Evolutionary conservation across 2,797 vertebrate species (phyloP).

Genomic region (Neomorphus geoffroyi): DNA sequence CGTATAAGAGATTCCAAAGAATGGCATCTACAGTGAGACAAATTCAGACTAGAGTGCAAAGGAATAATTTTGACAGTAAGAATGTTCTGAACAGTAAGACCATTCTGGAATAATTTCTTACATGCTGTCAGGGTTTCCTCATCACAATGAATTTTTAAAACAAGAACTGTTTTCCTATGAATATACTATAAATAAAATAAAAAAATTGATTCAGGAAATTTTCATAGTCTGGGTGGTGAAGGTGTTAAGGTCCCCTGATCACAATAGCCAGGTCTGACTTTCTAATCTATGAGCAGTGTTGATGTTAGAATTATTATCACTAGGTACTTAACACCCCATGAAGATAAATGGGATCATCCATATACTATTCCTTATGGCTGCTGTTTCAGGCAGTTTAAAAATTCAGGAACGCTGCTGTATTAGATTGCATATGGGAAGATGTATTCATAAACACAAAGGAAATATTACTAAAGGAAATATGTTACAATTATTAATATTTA

Average conservation of each 20-base stretch:
- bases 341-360: background rate
- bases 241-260: background rate
- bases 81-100: background rate
- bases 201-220: background rate
- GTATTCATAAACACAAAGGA: background rate
- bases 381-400: background rate
- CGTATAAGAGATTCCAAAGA: background rate
- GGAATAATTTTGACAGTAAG: background rate
- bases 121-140: background rate
- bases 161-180: background rate
- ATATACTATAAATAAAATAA: background rate
- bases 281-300: background rate
- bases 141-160: background rate
- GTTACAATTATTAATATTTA: background rate
- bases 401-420: background rate
- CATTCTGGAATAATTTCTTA: background rate
- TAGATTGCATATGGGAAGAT: background rate
- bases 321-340: background rate
- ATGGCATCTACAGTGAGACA: background rate
- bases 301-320: background rate
- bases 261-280: background rate
- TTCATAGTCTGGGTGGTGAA: background rate
- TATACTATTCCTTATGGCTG: background rate
- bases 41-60: background rate
- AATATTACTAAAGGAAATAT: background rate